A percentile compares a stretch with the other conserved stretches of the same genome.
These are phyloP conservation scores for Hestina assimilis DNA, from an alignment of 1,140 invertebrate genomes.

Conservation along the genomic window DNA sequence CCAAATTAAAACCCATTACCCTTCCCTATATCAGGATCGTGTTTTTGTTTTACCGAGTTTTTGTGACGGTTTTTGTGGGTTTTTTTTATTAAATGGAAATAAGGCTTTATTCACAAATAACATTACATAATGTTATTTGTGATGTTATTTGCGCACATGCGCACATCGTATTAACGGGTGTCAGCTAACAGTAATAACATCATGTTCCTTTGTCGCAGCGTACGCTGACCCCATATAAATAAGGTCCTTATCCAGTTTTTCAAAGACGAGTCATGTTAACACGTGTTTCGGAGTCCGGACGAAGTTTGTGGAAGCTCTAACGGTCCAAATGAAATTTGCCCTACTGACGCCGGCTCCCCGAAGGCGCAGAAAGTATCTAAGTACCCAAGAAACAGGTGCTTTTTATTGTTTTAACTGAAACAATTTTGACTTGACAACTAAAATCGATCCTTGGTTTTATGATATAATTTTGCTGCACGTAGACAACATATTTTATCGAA, in stretches of 20 bases:
- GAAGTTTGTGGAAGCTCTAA: conserved; percentile 50
- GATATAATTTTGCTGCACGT: background rate
- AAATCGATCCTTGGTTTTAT: conserved; percentile 18
- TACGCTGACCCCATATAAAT: conserved; percentile 74
- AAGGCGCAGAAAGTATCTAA: conserved; percentile 41
- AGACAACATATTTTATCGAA: no score
- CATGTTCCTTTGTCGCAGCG: conserved; percentile 65
- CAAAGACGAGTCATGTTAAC: conserved; percentile 70
- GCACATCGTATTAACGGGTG: conserved; percentile 62
- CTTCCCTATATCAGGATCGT: conserved; percentile 5
- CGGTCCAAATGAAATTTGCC: conserved; percentile 70
- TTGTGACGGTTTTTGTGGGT: conserved; percentile 19
- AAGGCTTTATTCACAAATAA: conserved; percentile 50
- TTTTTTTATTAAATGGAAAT: conserved; percentile 32
- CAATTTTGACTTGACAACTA: conserved; percentile 23
- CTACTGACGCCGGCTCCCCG: conserved; percentile 49
- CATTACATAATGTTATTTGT: no score
- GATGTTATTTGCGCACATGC: no score
- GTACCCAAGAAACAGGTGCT: conserved; percentile 37
- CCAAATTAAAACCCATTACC: background rate
- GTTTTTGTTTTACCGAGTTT: background rate
- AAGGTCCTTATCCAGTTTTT: conserved; percentile 73
- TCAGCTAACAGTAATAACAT: conserved; percentile 62
- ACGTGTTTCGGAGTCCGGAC: conserved; percentile 60
- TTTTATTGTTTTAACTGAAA: conserved; percentile 49